Evolutionary conservation across 1,140 invertebrate species (phyloP), one percentile per base, ranked within the genome.

Genomic region (Cyrtorhinus lividipennis): DNA sequence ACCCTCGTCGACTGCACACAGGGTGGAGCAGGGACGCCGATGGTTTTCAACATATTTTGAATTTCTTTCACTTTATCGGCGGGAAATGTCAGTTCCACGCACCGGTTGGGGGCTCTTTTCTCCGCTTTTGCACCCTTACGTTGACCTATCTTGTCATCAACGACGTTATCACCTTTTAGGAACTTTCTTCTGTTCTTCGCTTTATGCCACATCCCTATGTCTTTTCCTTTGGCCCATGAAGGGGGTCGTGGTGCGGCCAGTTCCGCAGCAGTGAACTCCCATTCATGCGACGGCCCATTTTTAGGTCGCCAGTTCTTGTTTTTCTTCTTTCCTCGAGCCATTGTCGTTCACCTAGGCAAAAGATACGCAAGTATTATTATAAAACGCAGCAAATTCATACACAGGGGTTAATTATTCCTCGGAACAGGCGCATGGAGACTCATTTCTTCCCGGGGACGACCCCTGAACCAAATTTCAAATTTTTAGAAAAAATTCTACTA

Each of bases 21-120:
- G 18, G 62, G 30, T 20, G 62, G 62, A 30, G 27, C 30, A 10
- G 30, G 30, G 23, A 63, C 27, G 18, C 57, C 24, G 2, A 58
- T 58, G 38, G 59, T 59, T 12, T 22, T 24, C 26, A 63, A 44
- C 23, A 60, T 27, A 2, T 38, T 25, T 1, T 24, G 2, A 44
- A 63, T 59, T 2, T 59, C 56, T 2, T 20, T 8, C 8, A 58
- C 5, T 58, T 58, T 58, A 5, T 24, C 20, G 12, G 22, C 2
- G 5, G 56, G 25, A 18, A 23, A 5, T 5, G 8, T 10, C 48
- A 56, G 18, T 8, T 5, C 5, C 20, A 23, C 8, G 25, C 18
- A 25, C n/a, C n/a, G n/a, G n/a, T n/a, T n/a, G 12, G 3, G 13
- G 5, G 10, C 12, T 24, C 13, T 58, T 12, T 26, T 58, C 24